Evolutionary conservation across 2,113 vertebrate genomes (phyloP), one percentile per base, ranked within the genome.

Genomic region (Ciconia maguari): DNA sequence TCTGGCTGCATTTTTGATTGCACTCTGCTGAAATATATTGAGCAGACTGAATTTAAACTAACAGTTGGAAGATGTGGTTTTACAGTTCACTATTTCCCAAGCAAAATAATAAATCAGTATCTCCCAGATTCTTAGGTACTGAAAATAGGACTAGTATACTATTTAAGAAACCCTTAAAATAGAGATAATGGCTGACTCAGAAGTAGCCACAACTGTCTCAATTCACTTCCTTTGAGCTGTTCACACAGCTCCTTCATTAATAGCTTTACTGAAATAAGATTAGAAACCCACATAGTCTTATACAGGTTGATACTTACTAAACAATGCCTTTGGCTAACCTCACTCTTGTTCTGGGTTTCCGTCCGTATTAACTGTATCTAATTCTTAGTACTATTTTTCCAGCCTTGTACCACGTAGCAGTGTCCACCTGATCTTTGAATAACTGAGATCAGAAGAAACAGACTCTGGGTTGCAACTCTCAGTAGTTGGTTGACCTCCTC

Each of bases 181-280:
- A 87, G 69, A 93, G 26, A 41, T 14, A n/a, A 61, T 8, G 18
- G 57, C 57, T 91, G 78, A 52, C 46, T 78, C 82, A n/a, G 68
- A 74, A 85, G 41, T 24, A 94, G 85, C 82, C 68, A 80, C 55
- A 74, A 57, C n/a, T 69, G 85, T 61, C 83, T 92, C 64, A 16
- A 38, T 25, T 85, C 3, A 27, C n/a, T 83, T 89, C 81, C 77
- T 84, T 36, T 0, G 0, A 90, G 90, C 51, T 83, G 42, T 36
- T 91, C 55, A 61, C 0, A 1, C 36, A 80, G 79, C 26, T 80
- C 30, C 58, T 49, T 77, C 66, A 13, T 71, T 64, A 89, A 48
- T 27, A 72, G 77, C 55, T 60, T 24, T 10, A 83, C 32, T 76
- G 27, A 60, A 92, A n/a, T 27, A 48, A 54, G 22, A 85, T 22